A percentile compares a stretch with the other conserved stretches of the same genome.
These are phyloP conservation scores for Bembecia ichneumoniformis DNA, from an alignment of 2,888 invertebrate genomes.

Conservation along the genomic window DNA sequence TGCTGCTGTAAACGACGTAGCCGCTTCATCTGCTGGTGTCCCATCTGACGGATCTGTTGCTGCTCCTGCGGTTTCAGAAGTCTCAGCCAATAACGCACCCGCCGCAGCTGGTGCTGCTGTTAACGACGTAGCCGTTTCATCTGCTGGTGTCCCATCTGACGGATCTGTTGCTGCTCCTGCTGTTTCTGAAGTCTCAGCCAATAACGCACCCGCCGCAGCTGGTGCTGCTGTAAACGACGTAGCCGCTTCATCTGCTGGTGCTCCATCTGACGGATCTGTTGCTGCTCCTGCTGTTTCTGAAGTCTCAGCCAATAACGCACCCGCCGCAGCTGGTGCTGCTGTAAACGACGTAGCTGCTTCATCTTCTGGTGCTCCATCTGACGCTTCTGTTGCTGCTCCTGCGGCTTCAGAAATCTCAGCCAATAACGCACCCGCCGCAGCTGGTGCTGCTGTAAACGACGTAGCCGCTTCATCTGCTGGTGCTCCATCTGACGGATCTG, in stretches of 20 bases:
- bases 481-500: neutral
- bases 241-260: neutral
- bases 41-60: neutral
- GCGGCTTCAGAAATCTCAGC: neutral
- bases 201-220: neutral
- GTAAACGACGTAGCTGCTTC: neutral
- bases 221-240: neutral
- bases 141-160: slow-evolving; percentile 2
- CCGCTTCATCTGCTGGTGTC: neutral
- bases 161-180: neutral
- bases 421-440: neutral
- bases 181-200: neutral
- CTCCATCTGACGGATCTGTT: neutral
- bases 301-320: slow-evolving; percentile 1
- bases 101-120: neutral
- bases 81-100: no score
- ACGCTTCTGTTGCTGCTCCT: neutral
- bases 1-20: neutral
- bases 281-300: neutral
- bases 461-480: slow-evolving; percentile 1
- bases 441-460: neutral
- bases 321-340: neutral
- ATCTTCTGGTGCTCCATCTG: neutral
- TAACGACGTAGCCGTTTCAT: neutral
- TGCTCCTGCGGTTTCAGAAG: neutral